A percentile compares a stretch with the other conserved stretches of the same genome.
phyloP scores from a whole-genome alignment of 2,888 invertebrate species.

The Piscicola geometra region DNA sequence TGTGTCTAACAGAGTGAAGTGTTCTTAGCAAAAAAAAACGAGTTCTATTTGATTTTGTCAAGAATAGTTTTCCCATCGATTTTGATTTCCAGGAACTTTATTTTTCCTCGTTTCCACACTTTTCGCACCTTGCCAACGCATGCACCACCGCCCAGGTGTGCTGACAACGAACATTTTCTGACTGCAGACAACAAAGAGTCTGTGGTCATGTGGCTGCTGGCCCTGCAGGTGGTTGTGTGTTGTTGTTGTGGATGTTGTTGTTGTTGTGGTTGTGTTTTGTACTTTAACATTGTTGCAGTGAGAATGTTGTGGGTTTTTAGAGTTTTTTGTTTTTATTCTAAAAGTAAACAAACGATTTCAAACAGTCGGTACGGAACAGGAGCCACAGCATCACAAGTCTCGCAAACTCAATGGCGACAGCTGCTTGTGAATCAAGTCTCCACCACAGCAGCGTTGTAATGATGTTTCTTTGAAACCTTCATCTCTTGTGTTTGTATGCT shows the following conservation, averaged over 20 bases:
- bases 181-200: slow-evolving; percentile 59
- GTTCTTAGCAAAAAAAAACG: too few relatives aligned
- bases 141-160: slow-evolving; percentile 47
- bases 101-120: too few relatives aligned
- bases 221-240: slow-evolving; percentile 52
- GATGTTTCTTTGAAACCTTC: background rate
- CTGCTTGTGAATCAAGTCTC: background rate
- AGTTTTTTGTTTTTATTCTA: too few relatives aligned
- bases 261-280: too few relatives aligned
- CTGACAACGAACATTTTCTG: slow-evolving; percentile 51
- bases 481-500: background rate
- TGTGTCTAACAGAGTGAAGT: too few relatives aligned
- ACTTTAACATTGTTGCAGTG: too few relatives aligned
- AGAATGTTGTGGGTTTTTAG: too few relatives aligned
- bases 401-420: background rate
- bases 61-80: too few relatives aligned
- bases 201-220: slow-evolving; percentile 59
- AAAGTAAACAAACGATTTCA: background rate
- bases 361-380: background rate
- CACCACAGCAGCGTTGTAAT: background rate
- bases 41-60: too few relatives aligned
- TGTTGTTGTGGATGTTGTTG: background rate
- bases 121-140: too few relatives aligned
- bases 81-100: too few relatives aligned
- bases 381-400: background rate